Evolutionary conservation across 2,888 invertebrate genomes (phyloP).

Genomic region (Calameuta idolon): DNA sequence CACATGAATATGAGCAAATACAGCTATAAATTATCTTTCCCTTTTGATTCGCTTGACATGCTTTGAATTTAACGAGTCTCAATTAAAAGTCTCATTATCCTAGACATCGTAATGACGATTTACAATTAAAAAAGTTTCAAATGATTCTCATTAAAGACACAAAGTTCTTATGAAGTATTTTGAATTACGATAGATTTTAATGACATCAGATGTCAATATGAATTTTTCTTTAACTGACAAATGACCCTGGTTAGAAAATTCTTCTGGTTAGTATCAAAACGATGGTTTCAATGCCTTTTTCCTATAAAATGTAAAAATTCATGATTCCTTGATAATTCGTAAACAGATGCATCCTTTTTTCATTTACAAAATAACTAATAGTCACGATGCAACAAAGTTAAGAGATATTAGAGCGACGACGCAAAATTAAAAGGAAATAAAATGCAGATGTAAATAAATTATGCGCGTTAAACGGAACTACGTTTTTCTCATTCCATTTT

Average conservation of each 20-base stretch:
- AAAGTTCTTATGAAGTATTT: not conserved
- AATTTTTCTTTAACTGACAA: not conserved
- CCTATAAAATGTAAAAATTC: not conserved
- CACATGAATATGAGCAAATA: constrained; percentile 54
- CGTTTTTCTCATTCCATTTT: not conserved
- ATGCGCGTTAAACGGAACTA: not conserved
- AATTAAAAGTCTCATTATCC: not conserved
- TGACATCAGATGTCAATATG: not conserved
- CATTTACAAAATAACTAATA: not conserved
- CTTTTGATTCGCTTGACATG: constrained; percentile 37
- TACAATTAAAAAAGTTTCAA: not conserved
- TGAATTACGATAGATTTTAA: not conserved
- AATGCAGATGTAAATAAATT: not conserved
- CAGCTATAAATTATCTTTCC: constrained; percentile 24
- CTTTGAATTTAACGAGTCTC: not conserved
- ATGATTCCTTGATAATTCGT: not conserved
- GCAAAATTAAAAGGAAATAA: not conserved
- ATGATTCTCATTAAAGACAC: not conserved
- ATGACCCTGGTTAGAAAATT: not conserved
- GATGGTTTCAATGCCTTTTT: not conserved
- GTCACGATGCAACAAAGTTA: not conserved
- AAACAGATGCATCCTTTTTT: not conserved
- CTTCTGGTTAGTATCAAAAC: not conserved
- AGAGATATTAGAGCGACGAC: not conserved
- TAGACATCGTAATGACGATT: not conserved